Conservation (phyloP, 2,888 invertebrate species). For the Lutraria lutraria region DNA sequence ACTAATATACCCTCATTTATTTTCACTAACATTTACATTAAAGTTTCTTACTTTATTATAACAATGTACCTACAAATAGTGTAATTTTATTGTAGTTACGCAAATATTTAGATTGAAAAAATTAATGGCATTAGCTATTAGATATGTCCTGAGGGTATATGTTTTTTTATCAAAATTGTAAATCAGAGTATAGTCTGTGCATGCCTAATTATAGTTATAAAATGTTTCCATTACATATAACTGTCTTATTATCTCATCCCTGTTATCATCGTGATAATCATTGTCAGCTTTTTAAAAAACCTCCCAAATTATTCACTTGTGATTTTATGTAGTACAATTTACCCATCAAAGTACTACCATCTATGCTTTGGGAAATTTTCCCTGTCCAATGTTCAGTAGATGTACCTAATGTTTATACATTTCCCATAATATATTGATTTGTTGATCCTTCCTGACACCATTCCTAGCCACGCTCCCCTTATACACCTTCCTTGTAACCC, state of each 20-base stretch:
- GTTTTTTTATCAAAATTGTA: conserved; percentile 37
- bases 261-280: conserved; percentile 35
- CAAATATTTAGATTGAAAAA: conserved; percentile 1
- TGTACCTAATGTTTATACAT: conserved; percentile 49
- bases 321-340: conserved; percentile 56
- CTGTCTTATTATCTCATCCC: conserved; percentile 33
- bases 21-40: background rate
- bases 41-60: background rate
- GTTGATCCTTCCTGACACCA: conserved; percentile 46
- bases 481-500: conserved; percentile 60
- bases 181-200: conserved; percentile 36
- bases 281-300: conserved; percentile 48
- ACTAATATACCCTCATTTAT: conserved; percentile 1
- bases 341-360: conserved; percentile 36
- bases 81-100: background rate
- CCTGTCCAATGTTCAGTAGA: conserved; percentile 43
- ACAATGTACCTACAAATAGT: background rate
- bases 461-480: conserved; percentile 45
- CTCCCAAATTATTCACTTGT: conserved; percentile 52
- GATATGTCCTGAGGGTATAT: background rate
- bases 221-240: conserved; percentile 47
- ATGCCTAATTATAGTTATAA: conserved; percentile 44
- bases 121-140: background rate
- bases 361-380: conserved; percentile 55
- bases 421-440: conserved; percentile 56